Conservation (phyloP, 1,140 invertebrate species). For the Aphidius gifuensis region DNA sequence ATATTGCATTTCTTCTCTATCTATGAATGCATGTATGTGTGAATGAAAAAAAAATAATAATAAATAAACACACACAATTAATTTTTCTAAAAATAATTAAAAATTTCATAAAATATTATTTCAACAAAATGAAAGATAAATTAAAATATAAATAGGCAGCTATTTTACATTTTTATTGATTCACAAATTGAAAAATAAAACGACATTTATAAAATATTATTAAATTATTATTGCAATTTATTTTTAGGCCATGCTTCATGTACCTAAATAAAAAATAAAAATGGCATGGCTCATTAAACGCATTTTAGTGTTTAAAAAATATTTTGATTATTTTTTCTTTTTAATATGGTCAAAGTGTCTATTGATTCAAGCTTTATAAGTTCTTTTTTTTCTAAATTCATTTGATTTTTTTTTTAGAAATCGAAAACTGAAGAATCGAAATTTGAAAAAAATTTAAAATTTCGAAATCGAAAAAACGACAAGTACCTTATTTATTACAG, state of each 20-base stretch:
- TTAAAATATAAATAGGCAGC: slow-evolving; percentile 24
- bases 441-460: too few relatives aligned
- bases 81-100: slow-evolving; percentile 15
- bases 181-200: slow-evolving; percentile 26
- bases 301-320: slow-evolving; percentile 1
- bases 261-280: slow-evolving; percentile 16
- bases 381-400: too few relatives aligned
- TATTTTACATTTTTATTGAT: slow-evolving; percentile 28
- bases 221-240: slow-evolving; percentile 22
- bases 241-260: slow-evolving; percentile 30
- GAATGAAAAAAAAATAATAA: slow-evolving; percentile 15
- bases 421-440: too few relatives aligned
- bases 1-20: slow-evolving; percentile 12
- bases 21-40: slow-evolving; percentile 15
- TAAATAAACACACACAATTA: slow-evolving; percentile 12
- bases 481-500: too few relatives aligned
- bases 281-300: not conserved
- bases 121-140: too few relatives aligned
- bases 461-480: too few relatives aligned
- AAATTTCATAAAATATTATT: slow-evolving; percentile 21
- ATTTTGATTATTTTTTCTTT: slow-evolving; percentile 11
- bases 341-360: not conserved
- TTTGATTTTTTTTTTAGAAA: too few relatives aligned
- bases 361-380: not conserved
- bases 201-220: not conserved